Evolutionary conservation across 2,797 vertebrate genomes (phyloP), one percentile per base, ranked within the genome.

Genomic region (Zenarchopterus dispar): DNA sequence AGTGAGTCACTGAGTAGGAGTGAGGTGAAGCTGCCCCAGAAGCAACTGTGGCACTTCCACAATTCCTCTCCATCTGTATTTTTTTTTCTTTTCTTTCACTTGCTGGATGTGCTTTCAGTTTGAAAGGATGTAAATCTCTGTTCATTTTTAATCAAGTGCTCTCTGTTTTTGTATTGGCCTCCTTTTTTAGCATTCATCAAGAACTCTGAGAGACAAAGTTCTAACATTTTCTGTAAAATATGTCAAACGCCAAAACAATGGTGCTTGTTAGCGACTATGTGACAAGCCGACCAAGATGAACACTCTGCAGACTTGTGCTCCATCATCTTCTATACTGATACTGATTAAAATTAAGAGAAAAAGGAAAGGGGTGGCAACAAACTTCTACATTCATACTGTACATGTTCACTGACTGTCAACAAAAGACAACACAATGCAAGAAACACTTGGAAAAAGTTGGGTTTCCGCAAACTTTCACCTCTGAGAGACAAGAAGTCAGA

Each of bases 1-100:
- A 67, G 71, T 65, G 80, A 76, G 58, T 81, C 75, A 82, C 5
- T 53, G 64, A 64, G 76, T 59, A 68, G 56, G 67, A 78, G 58
- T 19, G 60, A 75, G 52, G 69, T 68, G 54, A 75, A 67, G 57
- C 47, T 62, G 46, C 62, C 52, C 61, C 47, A 48, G 60, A 71
- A 73, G 60, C 43, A 42, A 43, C 49, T 46, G 36, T 22, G 21
- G 50, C 31, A 5, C 26, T 56, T 22, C 23, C 22, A 17, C 36
- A 39, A 15, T 43, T 33, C 21, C 13, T 51, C 13, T 18, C 36
- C 45, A 31, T 49, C 24, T 52, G 28, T 19, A n/a, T 19, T 21
- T 7, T 26, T 10, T 50, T 28, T 43, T 57, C 67, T 5, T 51
- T 52, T 36, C 33, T 64, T 73, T 81, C 45, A 13, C 44, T 57